Evolutionary conservation across 1,140 invertebrate genomes (phyloP), one percentile per base, ranked within the genome.

Genomic region (Leptinotarsa undecemlineata): DNA sequence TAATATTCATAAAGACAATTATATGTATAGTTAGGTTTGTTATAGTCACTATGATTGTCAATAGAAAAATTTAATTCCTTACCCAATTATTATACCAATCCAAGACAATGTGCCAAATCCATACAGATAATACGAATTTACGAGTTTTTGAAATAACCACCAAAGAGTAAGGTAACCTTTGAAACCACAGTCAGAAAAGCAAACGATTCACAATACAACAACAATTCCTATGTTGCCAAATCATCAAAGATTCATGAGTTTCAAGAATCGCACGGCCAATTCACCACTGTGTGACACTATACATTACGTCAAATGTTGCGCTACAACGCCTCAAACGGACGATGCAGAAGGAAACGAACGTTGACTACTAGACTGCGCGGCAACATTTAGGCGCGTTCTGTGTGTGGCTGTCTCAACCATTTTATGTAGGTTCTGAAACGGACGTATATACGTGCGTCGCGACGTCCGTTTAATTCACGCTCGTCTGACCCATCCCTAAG

Each of bases 11-110:
- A 20, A n/a, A 64, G 23, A 64, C 62, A 64, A 64, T 33, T 33
- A 64, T 64, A 64, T 64, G 20, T 64, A 64, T 64, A 64, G 62
- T 20, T 21, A n/a, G 20, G 62, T 26, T 64, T 64, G 62, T 64
- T 64, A 64, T 64, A 64, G 62, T 64, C 62, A 64, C 19, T 64
- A 64, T 64, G 62, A 64, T 64, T 64, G 62, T 64, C 62, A 64
- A 64, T 64, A 20, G 15, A 64, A 64, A 21, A 64, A 64, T 64
- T 64, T 64, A 15, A 64, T 64, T 20, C 20, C 62, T 64, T 64
- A 64, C 62, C 62, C 20, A 64, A 64, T 20, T 64, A 64, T 64
- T 64, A 64, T 26, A 26, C 20, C 23, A 64, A 20, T 20, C 15
- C 62, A 64, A 64, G 62, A 64, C 62, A 64, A 64, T 20, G 62